Evolutionary conservation across 2,113 vertebrate species (phyloP).

Genomic region (Stigmatopora argus): DNA sequence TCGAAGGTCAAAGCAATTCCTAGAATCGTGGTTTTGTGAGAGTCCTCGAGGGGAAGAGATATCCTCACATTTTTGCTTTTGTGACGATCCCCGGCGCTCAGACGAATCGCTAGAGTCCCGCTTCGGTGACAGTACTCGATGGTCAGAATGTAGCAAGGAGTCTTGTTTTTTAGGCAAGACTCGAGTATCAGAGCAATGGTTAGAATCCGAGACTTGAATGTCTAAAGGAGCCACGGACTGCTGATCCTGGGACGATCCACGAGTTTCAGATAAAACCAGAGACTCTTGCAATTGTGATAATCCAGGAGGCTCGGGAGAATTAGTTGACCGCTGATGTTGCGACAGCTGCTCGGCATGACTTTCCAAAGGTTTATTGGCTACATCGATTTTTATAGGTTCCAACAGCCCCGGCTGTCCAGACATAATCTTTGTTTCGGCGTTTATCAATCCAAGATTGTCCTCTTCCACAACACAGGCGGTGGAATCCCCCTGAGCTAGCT

Average conservation of each 20-base stretch:
- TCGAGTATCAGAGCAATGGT: not conserved
- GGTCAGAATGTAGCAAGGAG: not conserved
- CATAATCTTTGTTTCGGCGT: conserved; percentile 20
- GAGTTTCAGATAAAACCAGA: not conserved
- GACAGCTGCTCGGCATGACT: conserved; percentile 9
- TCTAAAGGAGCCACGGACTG: not conserved
- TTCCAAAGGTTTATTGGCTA: conserved; percentile 8
- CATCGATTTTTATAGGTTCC: conserved; percentile 26
- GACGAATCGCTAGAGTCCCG: not conserved
- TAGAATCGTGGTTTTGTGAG: not conserved
- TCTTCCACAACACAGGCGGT: not conserved
- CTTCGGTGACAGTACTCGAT: not conserved
- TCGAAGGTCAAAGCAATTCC: not conserved
- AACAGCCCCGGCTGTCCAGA: conserved; percentile 27
- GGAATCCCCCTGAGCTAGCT: not conserved
- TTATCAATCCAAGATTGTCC: conserved; percentile 19
- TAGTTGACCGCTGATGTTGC: conserved; percentile 1
- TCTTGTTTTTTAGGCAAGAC: not conserved
- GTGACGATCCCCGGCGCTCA: not conserved
- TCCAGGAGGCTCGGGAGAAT: not conserved
- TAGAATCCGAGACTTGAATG: not conserved
- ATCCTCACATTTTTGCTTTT: not conserved
- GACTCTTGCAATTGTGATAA: not conserved
- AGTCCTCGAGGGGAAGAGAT: not conserved
- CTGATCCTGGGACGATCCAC: not conserved